phyloP scores from a whole-genome alignment of 2,888 invertebrate species.

The Tetrapedia diversipes region DNA sequence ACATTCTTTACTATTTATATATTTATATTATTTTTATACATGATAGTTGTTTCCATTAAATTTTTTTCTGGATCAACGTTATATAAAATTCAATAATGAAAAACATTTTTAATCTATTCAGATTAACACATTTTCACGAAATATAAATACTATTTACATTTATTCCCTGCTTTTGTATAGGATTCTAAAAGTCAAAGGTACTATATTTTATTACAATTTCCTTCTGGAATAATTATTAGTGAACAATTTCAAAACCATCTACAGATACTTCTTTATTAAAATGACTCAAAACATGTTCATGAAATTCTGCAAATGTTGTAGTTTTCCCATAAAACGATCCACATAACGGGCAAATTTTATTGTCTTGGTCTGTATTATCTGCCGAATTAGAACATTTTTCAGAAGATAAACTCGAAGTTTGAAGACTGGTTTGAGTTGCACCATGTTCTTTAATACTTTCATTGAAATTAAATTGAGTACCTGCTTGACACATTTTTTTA shows the following conservation, averaged over 20 bases:
- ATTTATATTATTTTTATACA: slow-evolving; percentile 3
- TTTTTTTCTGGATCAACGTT: slow-evolving; percentile 22
- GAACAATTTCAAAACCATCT: slow-evolving; percentile 68
- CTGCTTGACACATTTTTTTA: slow-evolving; percentile 76
- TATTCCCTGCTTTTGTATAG: neutral
- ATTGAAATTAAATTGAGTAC: slow-evolving; percentile 77
- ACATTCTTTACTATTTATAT: slow-evolving; percentile 1
- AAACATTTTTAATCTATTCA: slow-evolving; percentile 26
- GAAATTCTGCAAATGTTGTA: slow-evolving; percentile 86
- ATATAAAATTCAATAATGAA: slow-evolving; percentile 45
- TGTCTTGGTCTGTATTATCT: slow-evolving; percentile 77
- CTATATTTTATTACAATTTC: neutral
- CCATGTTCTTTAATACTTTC: slow-evolving; percentile 75
- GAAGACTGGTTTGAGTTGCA: slow-evolving; percentile 77
- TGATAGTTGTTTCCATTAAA: slow-evolving; percentile 12
- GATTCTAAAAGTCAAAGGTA: slow-evolving; percentile 13
- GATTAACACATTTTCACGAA: slow-evolving; percentile 1
- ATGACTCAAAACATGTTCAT: slow-evolving; percentile 90
- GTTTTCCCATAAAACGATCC: slow-evolving; percentile 86
- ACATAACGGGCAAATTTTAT: slow-evolving; percentile 91
- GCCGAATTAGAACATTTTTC: slow-evolving; percentile 80
- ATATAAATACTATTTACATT: slow-evolving; percentile 35
- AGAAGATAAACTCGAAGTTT: slow-evolving; percentile 58
- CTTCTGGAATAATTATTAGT: slow-evolving; percentile 40
- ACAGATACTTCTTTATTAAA: slow-evolving; percentile 85